Base-by-base conservation (phyloP, 1,140 invertebrate species). In the Musca domestica region DNA sequence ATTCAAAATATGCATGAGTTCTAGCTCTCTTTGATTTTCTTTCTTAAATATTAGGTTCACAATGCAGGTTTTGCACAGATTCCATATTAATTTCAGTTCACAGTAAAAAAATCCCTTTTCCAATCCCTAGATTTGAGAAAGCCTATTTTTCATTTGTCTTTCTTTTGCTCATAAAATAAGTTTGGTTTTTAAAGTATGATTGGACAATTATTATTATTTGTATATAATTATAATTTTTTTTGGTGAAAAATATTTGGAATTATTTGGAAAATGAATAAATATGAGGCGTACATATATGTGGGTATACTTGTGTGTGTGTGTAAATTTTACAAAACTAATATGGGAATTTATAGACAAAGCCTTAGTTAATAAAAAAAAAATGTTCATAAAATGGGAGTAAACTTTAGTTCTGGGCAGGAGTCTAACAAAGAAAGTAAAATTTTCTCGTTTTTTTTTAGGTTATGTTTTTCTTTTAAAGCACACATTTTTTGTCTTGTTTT, bases 41-140 rank as follows among this genome's bases (percentile, higher is more conserved):
- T 27, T 56, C 25, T 56, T 23, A 27, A 56, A 56, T 56, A 14
- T 25, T 56, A 58, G 20, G 17, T 27, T 61, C 34, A 61, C 25
- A 58, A 58, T 61, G n/a, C 20, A 19, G 27, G 19, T 61, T 61
- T n/a, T 61, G 56, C 56, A 61, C 56, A 61, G 17, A 61, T 34
- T 61, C 27, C 27, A 61, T 41, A 61, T 25, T 25, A 20, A 46
- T 46, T 9, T 46, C 17, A 9, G 4, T 51, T 20, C 20, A 51
- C 48, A 9, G 20, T 51, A 51, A 0, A 51, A 22, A 17, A 34
- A 41, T 7, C 12, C 34, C 34, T 41, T 61, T 61, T 19, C 27
- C 19, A 61, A 61, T 27, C 56, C 34, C 27, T 19, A 61, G 27
- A 61, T 19, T 41, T 61, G n/a, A 61, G 27, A 61, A 51, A 51